Evolutionary conservation across 2,797 vertebrate species (phyloP), one percentile per base, ranked within the genome.

Genomic region (Rhadinocentrus ornatus): DNA sequence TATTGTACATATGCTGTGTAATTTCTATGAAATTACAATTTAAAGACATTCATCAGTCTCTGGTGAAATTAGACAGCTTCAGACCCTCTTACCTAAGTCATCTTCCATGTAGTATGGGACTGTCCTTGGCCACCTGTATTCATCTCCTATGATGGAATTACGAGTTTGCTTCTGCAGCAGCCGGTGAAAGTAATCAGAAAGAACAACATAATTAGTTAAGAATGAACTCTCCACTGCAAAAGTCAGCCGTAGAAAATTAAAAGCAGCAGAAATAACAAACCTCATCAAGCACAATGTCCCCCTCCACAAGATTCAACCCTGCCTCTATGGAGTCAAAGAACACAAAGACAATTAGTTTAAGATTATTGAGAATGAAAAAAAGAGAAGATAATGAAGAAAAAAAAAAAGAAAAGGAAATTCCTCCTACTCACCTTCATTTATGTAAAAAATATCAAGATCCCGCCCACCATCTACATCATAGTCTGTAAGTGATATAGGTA

Each of bases 91-190:
- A 99, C 97, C 97, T 62, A 99, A 86, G 78, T 92, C 95, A 66
- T 97, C 93, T 37, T 96, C 96, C 74, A 98, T 90, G 70, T 95
- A 93, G 4, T 98, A 99, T 0, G 97, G 97, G 62, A 99, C 84
- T 0, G 88, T 93, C 7, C 83, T 95, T 16, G 97, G 96, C 97
- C 97, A 99, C 63, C 94, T 92, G 75, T 97, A 97, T 2, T 90
- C 8, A 9, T 96, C 94, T 27, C 96, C 97, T 59, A 96, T 93
- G 55, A 98, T 95, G 60, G 97, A 96, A 83, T 96, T 99, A 34
- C 94, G 90, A 11, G 78, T 88, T 85, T 93, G 90, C 34, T 39
- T 73, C 92, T 95, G 78, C 35, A 69, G 79, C 0, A 3, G 57
- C 41, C n/a, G 61, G 63, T 50, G 75, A 69, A 73, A 77, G 26